A percentile compares a stretch with the other conserved stretches of the same genome.
Conservation (phyloP, 2,888 invertebrate genomes). For the Conops quadrifasciatus region DNA sequence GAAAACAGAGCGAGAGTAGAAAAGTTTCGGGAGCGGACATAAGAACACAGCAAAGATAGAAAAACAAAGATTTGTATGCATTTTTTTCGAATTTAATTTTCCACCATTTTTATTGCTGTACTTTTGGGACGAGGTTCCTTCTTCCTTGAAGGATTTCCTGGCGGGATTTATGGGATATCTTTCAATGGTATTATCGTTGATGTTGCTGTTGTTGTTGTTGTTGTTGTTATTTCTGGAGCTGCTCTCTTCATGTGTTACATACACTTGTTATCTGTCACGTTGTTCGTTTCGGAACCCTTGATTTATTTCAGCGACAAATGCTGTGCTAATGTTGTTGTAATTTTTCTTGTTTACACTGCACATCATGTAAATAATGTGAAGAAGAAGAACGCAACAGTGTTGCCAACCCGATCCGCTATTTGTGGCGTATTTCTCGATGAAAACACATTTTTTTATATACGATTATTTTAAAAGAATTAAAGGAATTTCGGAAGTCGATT, state of each 20-base stretch:
- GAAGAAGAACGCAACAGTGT: not conserved
- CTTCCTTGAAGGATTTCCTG: not conserved
- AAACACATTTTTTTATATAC: too few species aligned
- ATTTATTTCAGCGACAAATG: slow-evolving; percentile 25
- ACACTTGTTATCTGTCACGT: slow-evolving; percentile 32
- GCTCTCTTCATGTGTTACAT: not conserved
- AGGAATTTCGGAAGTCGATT: too few species aligned
- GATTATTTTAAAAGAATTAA: too few species aligned
- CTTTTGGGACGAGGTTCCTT: not conserved
- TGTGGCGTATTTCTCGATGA: too few species aligned
- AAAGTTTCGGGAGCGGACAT: not conserved
- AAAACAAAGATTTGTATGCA: slow-evolving; percentile 14
- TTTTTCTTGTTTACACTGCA: not conserved
- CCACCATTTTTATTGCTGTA: slow-evolving; percentile 14
- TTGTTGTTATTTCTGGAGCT: slow-evolving; percentile 2
- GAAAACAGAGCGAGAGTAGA: not conserved
- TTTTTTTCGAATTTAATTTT: slow-evolving; percentile 25
- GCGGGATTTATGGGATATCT: slow-evolving; percentile 20
- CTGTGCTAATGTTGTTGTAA: slow-evolving; percentile 24
- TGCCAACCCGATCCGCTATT: not conserved
- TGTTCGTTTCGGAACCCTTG: slow-evolving; percentile 21
- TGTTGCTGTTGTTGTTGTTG: slow-evolving; percentile 8
- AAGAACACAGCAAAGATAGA: not conserved
- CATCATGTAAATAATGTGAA: not conserved
- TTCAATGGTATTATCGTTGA: slow-evolving; percentile 14